Conservation (phyloP, 2,797 vertebrate species). For the Sphenopsis melanotis region DNA sequence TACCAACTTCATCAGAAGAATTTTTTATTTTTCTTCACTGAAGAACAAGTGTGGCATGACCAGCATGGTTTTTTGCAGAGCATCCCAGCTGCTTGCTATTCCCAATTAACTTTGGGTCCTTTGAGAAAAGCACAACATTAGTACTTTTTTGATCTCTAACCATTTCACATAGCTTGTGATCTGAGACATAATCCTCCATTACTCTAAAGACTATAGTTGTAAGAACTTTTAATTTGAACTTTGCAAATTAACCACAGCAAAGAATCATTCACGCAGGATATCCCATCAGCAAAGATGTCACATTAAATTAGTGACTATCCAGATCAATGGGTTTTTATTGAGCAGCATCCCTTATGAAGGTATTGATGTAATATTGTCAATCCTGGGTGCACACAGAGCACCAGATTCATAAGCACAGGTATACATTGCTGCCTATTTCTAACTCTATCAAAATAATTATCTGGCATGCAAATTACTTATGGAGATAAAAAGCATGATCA, state of each 20-base stretch:
- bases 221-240: slow-evolving; percentile 18
- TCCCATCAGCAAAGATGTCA: not conserved
- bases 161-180: not conserved
- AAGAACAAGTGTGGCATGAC: not conserved
- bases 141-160: not conserved
- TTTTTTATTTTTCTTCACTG: not conserved
- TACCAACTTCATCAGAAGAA: not conserved
- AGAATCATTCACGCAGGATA: not conserved
- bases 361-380: not conserved
- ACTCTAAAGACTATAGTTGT: not conserved
- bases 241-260: slow-evolving; percentile 9
- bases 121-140: slow-evolving; percentile 2
- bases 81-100: not conserved
- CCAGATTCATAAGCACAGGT: not conserved
- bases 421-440: not conserved
- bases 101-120: not conserved
- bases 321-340: not conserved
- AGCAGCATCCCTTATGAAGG: not conserved
- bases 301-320: not conserved
- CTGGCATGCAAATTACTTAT: not conserved
- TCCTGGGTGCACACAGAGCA: not conserved
- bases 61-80: not conserved
- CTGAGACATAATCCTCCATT: not conserved
- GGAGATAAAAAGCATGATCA: not conserved
- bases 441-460: not conserved